Percentiles rank a stretch among this genome's conserved stretches.
Evolutionary conservation across 2,113 vertebrate species (phyloP).

Genomic region (Hyla sarda): DNA sequence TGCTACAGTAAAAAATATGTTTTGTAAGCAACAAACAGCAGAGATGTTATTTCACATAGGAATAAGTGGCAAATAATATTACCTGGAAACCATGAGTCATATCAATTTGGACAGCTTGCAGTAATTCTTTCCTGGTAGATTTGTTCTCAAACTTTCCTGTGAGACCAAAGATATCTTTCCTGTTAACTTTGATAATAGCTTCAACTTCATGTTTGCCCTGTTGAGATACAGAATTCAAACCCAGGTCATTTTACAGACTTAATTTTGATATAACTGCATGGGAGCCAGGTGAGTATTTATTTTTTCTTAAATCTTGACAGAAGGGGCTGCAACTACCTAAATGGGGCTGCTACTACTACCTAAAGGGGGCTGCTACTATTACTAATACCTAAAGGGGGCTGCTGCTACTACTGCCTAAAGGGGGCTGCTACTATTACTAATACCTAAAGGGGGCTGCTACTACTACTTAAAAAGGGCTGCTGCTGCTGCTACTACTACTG

Average conservation of each 20-base stretch:
- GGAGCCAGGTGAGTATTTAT: too few species aligned
- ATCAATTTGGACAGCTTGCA: conserved; percentile 70
- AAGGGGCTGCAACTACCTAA: too few species aligned
- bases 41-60: not conserved
- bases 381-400: too few species aligned
- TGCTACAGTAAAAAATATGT: not conserved
- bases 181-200: conserved; percentile 71
- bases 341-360: too few species aligned
- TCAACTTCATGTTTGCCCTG: conserved; percentile 74
- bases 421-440: too few species aligned
- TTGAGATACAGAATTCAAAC: not conserved
- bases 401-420: too few species aligned
- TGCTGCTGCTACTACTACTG: too few species aligned
- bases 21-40: not conserved
- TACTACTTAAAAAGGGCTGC: too few species aligned
- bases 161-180: conserved; percentile 72
- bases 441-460: too few species aligned
- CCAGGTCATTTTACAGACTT: not conserved
- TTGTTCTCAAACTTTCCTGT: conserved; percentile 71
- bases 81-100: conserved; percentile 79
- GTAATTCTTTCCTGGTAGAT: conserved; percentile 61
- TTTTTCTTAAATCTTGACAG: too few species aligned
- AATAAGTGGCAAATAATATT: conserved; percentile 49
- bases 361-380: too few species aligned
- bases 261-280: too few species aligned